phyloP scores from a whole-genome alignment of 2,797 vertebrate genomes.

The Megalops cyprinoides region DNA sequence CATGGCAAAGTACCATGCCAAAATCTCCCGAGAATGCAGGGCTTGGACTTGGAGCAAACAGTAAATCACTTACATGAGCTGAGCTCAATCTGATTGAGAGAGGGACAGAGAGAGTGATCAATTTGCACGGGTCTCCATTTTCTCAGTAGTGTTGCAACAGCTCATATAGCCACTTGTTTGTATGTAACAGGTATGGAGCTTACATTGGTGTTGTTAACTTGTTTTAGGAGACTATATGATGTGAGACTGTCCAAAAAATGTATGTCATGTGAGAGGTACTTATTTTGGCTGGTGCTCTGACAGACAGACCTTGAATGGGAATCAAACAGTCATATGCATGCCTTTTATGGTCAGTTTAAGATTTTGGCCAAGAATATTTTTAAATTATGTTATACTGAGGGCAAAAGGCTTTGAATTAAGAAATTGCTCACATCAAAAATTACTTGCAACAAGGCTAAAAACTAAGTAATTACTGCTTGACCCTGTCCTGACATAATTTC shows the following conservation, averaged over 20 bases:
- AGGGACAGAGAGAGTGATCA: not conserved
- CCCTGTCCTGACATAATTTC: too few relatives aligned
- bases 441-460: not conserved
- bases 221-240: not conserved
- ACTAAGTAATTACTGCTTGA: not conserved
- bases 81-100: not conserved
- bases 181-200: not conserved
- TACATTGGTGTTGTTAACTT: not conserved
- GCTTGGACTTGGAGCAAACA: not conserved
- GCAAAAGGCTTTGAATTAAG: not conserved
- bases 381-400: not conserved
- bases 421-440: not conserved
- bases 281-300: not conserved
- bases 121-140: not conserved
- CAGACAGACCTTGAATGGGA: not conserved
- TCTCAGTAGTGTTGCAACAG: not conserved
- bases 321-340: not conserved
- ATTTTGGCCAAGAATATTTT: slow-evolving; percentile 14
- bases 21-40: not conserved
- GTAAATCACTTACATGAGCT: not conserved
- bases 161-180: not conserved
- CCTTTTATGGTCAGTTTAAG: slow-evolving; percentile 20
- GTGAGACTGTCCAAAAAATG: not conserved
- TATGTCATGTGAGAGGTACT: not conserved
- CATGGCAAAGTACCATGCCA: not conserved